phyloP scores from a whole-genome alignment of 2,113 vertebrate species.

The Corydoras maculifer region DNA sequence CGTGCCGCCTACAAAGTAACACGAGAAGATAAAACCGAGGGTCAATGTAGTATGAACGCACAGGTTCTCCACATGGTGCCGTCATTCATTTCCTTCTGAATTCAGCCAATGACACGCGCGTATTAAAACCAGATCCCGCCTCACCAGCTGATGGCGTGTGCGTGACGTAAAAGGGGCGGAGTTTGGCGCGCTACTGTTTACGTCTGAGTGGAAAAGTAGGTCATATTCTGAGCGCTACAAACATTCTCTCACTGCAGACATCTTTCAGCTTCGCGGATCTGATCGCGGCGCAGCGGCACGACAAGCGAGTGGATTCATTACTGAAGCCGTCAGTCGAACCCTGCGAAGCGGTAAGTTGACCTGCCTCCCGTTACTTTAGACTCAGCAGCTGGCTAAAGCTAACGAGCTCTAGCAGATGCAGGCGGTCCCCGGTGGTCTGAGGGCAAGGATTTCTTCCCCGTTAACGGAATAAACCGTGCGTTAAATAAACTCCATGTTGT shows the following conservation, averaged over 20 bases:
- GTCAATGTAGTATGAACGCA: no score
- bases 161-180: slow-evolving; percentile 13
- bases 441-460: no score
- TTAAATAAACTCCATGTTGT: no score
- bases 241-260: neutral
- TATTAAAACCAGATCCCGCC: slow-evolving; percentile 18
- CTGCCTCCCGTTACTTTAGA: neutral
- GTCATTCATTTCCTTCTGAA: no score
- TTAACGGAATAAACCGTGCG: no score
- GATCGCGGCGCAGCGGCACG: neutral
- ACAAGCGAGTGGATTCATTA: neutral
- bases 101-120: no score
- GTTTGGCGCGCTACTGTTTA: slow-evolving; percentile 46
- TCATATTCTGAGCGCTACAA: slow-evolving; percentile 33
- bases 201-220: slow-evolving; percentile 50
- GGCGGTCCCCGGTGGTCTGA: neutral
- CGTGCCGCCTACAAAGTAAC: no score
- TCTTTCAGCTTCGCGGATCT: neutral
- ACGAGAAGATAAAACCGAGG: no score
- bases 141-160: slow-evolving; percentile 9
- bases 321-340: neutral
- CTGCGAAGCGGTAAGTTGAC: slow-evolving; percentile 15
- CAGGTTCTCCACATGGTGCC: no score
- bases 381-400: neutral
- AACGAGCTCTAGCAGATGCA: neutral